Evolutionary conservation across 2,888 invertebrate genomes (phyloP), one percentile per base, ranked within the genome.

Genomic region (Tridacna gigas): DNA sequence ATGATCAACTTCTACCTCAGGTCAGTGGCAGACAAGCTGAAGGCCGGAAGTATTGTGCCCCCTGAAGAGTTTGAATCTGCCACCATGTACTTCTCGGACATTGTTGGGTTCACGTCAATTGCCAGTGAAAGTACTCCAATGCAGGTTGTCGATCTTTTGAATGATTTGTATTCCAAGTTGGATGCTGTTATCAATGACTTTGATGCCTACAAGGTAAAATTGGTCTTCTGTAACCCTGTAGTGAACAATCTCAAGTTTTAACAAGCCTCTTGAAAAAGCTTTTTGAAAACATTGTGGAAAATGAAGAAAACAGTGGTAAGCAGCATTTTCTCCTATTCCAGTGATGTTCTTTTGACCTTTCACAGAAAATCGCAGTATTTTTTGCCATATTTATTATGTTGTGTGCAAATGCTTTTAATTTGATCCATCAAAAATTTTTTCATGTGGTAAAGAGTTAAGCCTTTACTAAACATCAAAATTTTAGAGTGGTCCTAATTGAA

Each of bases 21-120:
- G 47, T 76, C 37, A 15, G 79, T 81, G 69, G 87, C 87, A 18
- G 85, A 85, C 37, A 85, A 85, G 28, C 79, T 87, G 37, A 87
- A 87, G 26, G 11, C 67, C 5, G 87, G 87, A 13, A 81, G 81
- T 69, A 5, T 60, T 0, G 82, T 86, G 13, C 73, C 65, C 12
- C 86, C 90, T 11, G 89, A 89, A 28, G 56, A 82, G 22, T 90
- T 78, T 56, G 89, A 89, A 4, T 79, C 84, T 0, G 89, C 88
- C 9, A 86, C 90, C 0, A 83, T 90, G 25, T 90, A 84, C 65
- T 90, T 90, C 71, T 89, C 89, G 28, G 90, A 90, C 60, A 88
- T 90, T 22, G 90, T 90, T 22, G 90, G 90, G 12, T 90, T 90
- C 60, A 90, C 90, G 13, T 77, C 77, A 3, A 84, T 90, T 13